Base-by-base conservation (phyloP, 1,140 invertebrate genomes). In the Saccostrea glomerata region DNA sequence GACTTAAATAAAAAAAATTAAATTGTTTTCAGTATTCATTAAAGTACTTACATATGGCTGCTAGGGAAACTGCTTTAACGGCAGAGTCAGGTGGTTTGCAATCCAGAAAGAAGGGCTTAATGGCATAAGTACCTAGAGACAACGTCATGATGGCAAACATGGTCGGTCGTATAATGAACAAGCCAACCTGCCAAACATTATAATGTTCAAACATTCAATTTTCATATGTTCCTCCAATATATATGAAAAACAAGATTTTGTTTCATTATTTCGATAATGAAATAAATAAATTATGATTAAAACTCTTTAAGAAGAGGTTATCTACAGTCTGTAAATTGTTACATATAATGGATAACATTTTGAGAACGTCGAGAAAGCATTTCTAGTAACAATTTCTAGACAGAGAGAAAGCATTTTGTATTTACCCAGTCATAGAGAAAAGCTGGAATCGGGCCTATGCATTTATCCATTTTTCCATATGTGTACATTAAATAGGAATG, bases 121-220 rank as follows among this genome's bases (percentile, higher is more conserved):
- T 95, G n/a, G 98, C 96, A 94, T 99, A 99, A 90, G 97, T 97
- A 0, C 98, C 98, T 95, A 99, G 98, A 58, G 98, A 98, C 63
- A 99, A 95, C 5, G 97, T 97, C 96, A 98, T 98, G 85, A 99
- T 98, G 25, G 98, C 98, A 95, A 98, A 98, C 84, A 94, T 93
- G 56, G 97, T 96, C 4, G 98, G 95, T 66, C 93, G 91, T 17
- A 93, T 93, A 15, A 95, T 95, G 40, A 98, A 96, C 77, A 98
- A 82, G 90, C 97, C 97, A 3, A 98, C 96, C 97, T 97, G 47
- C 1, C 23, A 77, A 23, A 77, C 25, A 36, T 11, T 12, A 20
- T 9, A 36, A 36, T 36, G 30, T 36, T 36, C 30, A 73, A 73
- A 73, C 70, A 30, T 2, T 30, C 15, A 63, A 60, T 60, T 58